phyloP scores from a whole-genome alignment of 30 jellyfish, hydroid and myxozoan species.

The Hydractinia symbiolongicarpus region DNA sequence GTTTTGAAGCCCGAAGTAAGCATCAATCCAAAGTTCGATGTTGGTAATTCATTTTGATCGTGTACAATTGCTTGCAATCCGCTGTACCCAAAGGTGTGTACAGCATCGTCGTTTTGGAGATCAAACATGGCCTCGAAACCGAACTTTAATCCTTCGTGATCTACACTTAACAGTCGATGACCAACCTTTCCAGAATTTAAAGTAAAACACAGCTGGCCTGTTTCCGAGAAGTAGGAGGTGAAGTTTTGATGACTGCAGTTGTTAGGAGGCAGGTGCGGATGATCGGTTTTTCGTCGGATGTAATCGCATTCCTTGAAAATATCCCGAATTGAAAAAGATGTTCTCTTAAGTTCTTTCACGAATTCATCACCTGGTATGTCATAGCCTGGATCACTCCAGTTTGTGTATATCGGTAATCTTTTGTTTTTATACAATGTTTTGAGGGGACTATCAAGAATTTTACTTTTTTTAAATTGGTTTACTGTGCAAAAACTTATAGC shows the following conservation, averaged over 20 bases:
- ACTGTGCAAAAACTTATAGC: constrained; percentile 75
- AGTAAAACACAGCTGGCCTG: constrained; percentile 88
- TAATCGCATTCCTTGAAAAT: constrained; percentile 68
- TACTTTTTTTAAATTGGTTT: constrained; percentile 20
- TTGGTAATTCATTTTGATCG: constrained; percentile 73
- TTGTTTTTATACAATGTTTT: constrained; percentile 17
- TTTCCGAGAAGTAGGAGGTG: constrained; percentile 39
- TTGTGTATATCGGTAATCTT: constrained; percentile 13
- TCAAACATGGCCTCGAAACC: constrained; percentile 66
- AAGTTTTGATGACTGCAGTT: constrained; percentile 47
- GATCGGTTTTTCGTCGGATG: constrained; percentile 52
- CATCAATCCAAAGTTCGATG: constrained; percentile 66
- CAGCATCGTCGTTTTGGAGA: constrained; percentile 62
- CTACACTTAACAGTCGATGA: constrained; percentile 48
- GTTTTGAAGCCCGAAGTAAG: constrained; percentile 90
- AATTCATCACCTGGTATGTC: constrained; percentile 62
- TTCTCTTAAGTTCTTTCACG: constrained; percentile 34
- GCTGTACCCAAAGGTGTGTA: constrained; percentile 55
- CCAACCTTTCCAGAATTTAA: constrained; percentile 60
- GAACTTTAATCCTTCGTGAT: constrained; percentile 66
- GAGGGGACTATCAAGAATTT: not conserved
- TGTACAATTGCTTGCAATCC: constrained; percentile 71
- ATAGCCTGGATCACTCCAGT: constrained; percentile 38
- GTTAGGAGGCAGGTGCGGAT: constrained; percentile 41
- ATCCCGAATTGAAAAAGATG: constrained; percentile 56